phyloP scores from a whole-genome alignment of 2,888 invertebrate genomes.

The Calameuta idolon region DNA sequence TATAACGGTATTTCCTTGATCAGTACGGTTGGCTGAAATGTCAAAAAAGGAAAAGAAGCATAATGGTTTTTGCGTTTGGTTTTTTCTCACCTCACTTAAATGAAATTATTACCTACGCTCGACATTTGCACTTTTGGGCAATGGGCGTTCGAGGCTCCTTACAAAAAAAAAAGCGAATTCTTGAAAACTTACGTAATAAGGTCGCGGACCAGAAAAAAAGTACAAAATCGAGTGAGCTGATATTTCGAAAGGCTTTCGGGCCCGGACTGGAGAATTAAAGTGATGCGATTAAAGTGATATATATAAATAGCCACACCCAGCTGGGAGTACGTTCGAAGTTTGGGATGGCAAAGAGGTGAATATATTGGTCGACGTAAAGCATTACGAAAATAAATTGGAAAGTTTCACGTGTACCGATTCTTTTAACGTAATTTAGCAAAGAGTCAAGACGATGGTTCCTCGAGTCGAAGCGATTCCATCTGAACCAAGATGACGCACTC shows the following conservation, averaged over 20 bases:
- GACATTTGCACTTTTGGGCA: background rate
- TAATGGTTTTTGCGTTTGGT: background rate
- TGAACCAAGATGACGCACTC: background rate
- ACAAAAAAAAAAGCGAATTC: background rate
- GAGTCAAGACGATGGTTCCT: background rate
- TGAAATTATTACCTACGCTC: background rate
- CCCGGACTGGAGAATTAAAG: background rate
- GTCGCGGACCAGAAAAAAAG: background rate
- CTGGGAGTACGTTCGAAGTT: background rate
- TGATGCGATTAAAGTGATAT: background rate
- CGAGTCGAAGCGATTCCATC: background rate
- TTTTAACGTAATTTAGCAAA: background rate
- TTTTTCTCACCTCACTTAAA: background rate
- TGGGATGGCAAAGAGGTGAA: background rate
- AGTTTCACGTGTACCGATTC: background rate
- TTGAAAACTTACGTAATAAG: background rate
- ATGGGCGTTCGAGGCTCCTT: background rate
- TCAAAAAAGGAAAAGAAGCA: background rate
- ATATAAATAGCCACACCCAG: background rate
- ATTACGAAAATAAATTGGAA: constrained; percentile 7
- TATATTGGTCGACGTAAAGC: background rate
- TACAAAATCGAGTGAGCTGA: background rate
- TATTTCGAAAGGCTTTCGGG: background rate
- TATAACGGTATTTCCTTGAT: background rate
- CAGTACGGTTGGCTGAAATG: background rate